phyloP scores from a whole-genome alignment of 2,797 vertebrate species.

The Pseudomugil tenellus region DNA sequence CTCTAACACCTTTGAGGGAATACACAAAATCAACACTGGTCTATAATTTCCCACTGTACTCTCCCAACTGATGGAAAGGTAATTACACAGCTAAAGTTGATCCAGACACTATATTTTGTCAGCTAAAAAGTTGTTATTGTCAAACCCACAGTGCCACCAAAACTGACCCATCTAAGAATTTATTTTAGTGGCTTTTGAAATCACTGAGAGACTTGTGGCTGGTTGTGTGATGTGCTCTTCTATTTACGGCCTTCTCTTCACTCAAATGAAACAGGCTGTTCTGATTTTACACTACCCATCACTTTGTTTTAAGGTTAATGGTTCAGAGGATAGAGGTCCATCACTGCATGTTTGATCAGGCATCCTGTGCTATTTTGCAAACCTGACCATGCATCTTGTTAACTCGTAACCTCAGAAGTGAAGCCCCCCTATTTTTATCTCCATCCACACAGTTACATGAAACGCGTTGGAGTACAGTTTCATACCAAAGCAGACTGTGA shows the following conservation, averaged over 20 bases:
- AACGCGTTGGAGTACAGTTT: slow-evolving; percentile 24
- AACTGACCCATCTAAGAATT: slow-evolving; percentile 11
- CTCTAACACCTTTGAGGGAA: too few relatives aligned
- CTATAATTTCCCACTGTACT: too few relatives aligned
- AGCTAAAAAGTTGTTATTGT: slow-evolving; percentile 14
- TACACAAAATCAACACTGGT: too few relatives aligned
- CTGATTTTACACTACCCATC: slow-evolving; percentile 46
- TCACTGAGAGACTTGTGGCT: slow-evolving; percentile 31
- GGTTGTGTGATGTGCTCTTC: background rate
- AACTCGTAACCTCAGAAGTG: slow-evolving; percentile 47
- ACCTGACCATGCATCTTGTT: slow-evolving; percentile 53
- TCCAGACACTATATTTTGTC: slow-evolving; percentile 11
- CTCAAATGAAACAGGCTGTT: slow-evolving; percentile 35
- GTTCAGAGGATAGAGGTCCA: slow-evolving; percentile 48
- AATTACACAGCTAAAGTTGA: slow-evolving; percentile 11
- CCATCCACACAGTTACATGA: slow-evolving; percentile 31
- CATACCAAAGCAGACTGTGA: slow-evolving; percentile 28
- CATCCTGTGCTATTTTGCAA: slow-evolving; percentile 46
- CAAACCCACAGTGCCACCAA: slow-evolving; percentile 16
- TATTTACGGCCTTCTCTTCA: slow-evolving; percentile 6
- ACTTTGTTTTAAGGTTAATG: slow-evolving; percentile 59
- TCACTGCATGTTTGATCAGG: slow-evolving; percentile 61
- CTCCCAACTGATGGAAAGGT: background rate
- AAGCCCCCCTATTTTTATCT: slow-evolving; percentile 48
- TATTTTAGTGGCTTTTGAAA: slow-evolving; percentile 20